Conservation (phyloP, 2,888 invertebrate genomes). For the Tethea ocularis region DNA sequence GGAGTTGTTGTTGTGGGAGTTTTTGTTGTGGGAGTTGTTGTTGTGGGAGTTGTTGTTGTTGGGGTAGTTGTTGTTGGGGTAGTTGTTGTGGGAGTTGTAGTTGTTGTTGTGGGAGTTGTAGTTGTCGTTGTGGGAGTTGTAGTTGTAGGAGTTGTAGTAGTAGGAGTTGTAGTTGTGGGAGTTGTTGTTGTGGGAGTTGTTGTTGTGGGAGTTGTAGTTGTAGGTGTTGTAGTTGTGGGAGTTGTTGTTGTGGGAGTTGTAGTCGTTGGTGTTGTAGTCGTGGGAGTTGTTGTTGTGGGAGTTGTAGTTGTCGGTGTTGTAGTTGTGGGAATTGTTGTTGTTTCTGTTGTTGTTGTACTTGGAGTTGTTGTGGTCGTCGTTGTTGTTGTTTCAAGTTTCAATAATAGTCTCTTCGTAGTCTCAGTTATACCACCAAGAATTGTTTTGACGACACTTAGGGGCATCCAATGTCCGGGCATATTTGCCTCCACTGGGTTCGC, state of each 20-base stretch:
- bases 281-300: conserved; percentile 21
- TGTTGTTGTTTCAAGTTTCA: not conserved
- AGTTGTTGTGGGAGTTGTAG: not conserved
- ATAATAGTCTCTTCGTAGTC: not conserved
- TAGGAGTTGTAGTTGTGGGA: not conserved
- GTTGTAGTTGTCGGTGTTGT: conserved; percentile 14
- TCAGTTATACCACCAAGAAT: conserved; percentile 15
- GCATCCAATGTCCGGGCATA: conserved; percentile 62
- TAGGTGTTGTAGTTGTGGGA: not conserved
- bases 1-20: not conserved
- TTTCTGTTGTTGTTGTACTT: conserved; percentile 12
- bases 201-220: not conserved
- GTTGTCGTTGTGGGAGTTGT: not conserved
- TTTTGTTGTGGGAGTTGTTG: not conserved
- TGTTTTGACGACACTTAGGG: conserved; percentile 48
- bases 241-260: not conserved
- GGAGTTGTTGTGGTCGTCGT: conserved; percentile 20
- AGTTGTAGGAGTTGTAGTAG: not conserved
- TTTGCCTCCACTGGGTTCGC: conserved; percentile 57
- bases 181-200: not conserved
- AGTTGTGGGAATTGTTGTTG: conserved; percentile 15
- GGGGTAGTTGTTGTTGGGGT: not conserved
- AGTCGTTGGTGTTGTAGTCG: conserved; percentile 9
- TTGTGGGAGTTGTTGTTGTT: not conserved
- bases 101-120: not conserved